Evolutionary conservation across 2,888 invertebrate species (phyloP), one percentile per base, ranked within the genome.

Genomic region (Lasioglossum lativentre): DNA sequence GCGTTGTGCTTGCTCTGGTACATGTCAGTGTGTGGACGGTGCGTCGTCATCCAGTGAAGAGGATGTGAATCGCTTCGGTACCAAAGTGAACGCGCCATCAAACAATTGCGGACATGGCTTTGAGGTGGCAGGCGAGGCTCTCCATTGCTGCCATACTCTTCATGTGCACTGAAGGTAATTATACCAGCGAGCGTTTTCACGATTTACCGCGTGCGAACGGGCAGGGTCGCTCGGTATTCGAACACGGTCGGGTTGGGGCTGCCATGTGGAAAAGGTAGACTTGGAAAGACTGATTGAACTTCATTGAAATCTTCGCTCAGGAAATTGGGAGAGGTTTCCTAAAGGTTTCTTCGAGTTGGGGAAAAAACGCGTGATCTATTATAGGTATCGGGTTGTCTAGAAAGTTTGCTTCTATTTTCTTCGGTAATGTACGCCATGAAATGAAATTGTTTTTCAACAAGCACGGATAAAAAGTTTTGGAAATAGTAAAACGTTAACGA

Each of bases 91-190:
- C 85, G 74, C 88, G 81, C 68, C 81, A 84, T 84, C 75, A 90
- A 88, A 91, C 90, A 89, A 76, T 87, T 87, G 88, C 89, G 92
- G 94, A 94, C 92, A 95, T 95, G 95, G 95, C 94, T 94, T 90
- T 95, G 91, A 93, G 94, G 94, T 95, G 95, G 95, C 95, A 95
- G 92, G 93, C 95, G 91, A 94, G 95, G 89, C 93, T 95, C 86
- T 94, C 94, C 86, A 94, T 95, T 91, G 95, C 94, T 93, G 94
- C 95, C 91, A 94, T 95, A 91, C 93, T 95, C 90, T 93, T 95
- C 92, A 94, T 95, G 92, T 95, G 95, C 89, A 94, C 95, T 66
- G 94, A 95, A 95, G 95, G 95, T 95, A 94, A 93, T 86, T 83
- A 59, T 70, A 23, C 68, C n/a, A 40, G 19, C 12, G 23, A 12